These are phyloP conservation scores for Ligdia adustata DNA, from an alignment of 2,888 invertebrate genomes.

Conservation along the genomic window DNA sequence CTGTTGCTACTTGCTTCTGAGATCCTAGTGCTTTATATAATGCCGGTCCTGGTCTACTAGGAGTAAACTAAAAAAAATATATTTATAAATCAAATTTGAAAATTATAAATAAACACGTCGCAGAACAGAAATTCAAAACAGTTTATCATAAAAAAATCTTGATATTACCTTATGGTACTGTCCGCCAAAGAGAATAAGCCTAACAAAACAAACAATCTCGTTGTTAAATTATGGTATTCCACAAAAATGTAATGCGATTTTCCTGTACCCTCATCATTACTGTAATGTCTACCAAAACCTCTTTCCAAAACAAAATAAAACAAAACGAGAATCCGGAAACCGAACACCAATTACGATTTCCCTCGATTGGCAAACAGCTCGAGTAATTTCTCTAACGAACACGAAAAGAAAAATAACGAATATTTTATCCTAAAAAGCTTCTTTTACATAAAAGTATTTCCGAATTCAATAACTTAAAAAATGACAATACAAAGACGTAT, in stretches of 20 bases:
- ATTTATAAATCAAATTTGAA: no score
- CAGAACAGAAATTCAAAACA: no score
- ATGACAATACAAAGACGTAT: not conserved
- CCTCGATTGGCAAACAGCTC: slow-evolving; percentile 24
- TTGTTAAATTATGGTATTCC: no score
- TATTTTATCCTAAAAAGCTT: slow-evolving; percentile 8
- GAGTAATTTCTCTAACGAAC: slow-evolving; percentile 21
- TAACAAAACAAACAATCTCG: no score
- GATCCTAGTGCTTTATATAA: not conserved
- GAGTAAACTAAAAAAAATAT: no score
- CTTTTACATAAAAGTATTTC: slow-evolving; percentile 1
- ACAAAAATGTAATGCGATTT: no score
- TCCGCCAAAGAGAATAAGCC: no score
- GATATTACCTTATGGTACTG: no score
- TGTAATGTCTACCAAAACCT: slow-evolving; percentile 7
- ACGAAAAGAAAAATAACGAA: slow-evolving; percentile 19
- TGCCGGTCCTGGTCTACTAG: no score
- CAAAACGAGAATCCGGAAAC: slow-evolving; percentile 18
- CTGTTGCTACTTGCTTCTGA: not conserved
- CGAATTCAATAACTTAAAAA: not conserved
- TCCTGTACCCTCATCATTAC: no score
- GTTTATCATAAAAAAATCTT: no score
- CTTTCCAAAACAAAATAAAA: slow-evolving; percentile 1
- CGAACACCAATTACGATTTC: slow-evolving; percentile 27
- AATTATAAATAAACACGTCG: no score